These are phyloP conservation scores for Tachystola acroxantha DNA, from an alignment of 2,888 invertebrate genomes.

Conservation along the genomic window DNA sequence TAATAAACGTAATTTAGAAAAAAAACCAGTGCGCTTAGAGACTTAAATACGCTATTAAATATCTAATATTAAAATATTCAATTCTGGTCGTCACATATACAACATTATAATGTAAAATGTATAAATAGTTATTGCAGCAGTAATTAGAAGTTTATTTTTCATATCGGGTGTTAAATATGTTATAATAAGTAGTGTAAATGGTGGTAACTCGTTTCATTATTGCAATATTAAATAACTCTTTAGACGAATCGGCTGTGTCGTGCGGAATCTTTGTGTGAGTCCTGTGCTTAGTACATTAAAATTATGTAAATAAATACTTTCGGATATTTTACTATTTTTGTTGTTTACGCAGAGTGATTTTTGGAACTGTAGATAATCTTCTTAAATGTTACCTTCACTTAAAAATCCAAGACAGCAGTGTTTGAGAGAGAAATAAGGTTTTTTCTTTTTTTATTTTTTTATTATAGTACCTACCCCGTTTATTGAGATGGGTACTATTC, in stretches of 20 bases:
- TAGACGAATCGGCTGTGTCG: constrained; percentile 77
- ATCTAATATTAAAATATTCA: constrained; percentile 41
- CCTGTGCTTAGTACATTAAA: constrained; percentile 55
- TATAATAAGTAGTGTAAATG: constrained; percentile 72
- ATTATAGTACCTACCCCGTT: no score
- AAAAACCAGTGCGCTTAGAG: constrained; percentile 65
- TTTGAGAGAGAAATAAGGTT: no score
- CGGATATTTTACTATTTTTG: constrained; percentile 10
- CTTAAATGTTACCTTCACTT: no score
- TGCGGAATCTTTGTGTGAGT: constrained; percentile 64
- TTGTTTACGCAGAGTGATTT: constrained; percentile 1
- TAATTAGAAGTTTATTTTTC: constrained; percentile 78
- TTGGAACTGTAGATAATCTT: no score
- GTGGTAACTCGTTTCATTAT: constrained; percentile 66
- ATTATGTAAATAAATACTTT: constrained; percentile 57
- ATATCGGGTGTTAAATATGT: constrained; percentile 76
- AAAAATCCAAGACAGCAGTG: no score
- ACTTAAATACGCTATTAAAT: constrained; percentile 43
- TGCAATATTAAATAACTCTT: constrained; percentile 59
- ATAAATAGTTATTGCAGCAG: constrained; percentile 78
- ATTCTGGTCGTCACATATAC: constrained; percentile 51
- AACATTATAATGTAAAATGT: constrained; percentile 69
- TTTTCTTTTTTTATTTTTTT: no score
- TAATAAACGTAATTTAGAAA: constrained; percentile 45
- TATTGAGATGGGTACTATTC: no score